Conservation (phyloP, 2,113 vertebrate genomes). For the Xenotilapia longispinis region DNA sequence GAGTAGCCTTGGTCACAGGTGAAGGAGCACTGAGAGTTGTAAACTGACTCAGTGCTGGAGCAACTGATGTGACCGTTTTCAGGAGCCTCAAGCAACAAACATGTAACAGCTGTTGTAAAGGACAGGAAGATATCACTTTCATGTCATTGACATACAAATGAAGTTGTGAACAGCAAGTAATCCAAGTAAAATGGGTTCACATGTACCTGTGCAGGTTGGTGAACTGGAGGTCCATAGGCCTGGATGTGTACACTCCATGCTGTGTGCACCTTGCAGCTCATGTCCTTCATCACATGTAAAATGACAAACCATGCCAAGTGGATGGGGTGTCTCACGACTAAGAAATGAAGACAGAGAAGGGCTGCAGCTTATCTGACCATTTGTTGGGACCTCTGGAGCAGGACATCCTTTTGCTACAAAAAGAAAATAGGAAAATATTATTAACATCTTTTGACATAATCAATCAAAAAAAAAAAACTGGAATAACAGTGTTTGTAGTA, state of each 20-base stretch:
- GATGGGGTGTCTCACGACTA: neutral
- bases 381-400: conserved; percentile 4
- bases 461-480: too few relatives aligned
- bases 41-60: conserved; percentile 1
- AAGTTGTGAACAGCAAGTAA: neutral
- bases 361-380: conserved; percentile 24
- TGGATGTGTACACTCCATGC: neutral
- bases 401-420: conserved; percentile 25
- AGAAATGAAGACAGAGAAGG: neutral
- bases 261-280: conserved; percentile 13
- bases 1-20: conserved; percentile 41
- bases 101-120: conserved; percentile 44
- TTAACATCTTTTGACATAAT: too few relatives aligned
- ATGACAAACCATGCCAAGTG: conserved; percentile 16
- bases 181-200: neutral
- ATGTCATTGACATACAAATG: fast-evolving
- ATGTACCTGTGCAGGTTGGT: conserved; percentile 44
- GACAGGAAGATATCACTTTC: neutral
- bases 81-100: conserved; percentile 31
- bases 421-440: neutral
- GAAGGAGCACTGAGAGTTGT: conserved; percentile 56
- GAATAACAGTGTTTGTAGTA: too few relatives aligned
- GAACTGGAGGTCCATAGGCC: conserved; percentile 40
- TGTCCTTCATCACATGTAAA: conserved; percentile 67
- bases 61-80: conserved; percentile 54